These are phyloP conservation scores for human DNA, from an alignment of 2,113 vertebrate species.

Conservation along the genomic window DNA sequence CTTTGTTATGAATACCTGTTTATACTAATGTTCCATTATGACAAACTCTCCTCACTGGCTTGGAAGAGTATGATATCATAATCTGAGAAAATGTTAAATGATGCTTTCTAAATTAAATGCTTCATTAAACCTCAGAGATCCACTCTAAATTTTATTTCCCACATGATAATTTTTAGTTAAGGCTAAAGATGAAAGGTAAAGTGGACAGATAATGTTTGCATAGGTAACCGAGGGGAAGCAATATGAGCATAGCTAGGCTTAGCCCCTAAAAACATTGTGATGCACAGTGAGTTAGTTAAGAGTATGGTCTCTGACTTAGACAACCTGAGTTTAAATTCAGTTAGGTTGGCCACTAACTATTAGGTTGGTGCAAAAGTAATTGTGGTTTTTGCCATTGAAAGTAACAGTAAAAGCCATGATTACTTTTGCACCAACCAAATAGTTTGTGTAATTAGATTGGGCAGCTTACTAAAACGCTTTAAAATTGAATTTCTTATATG, in stretches of 20 bases:
- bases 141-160: constrained; percentile 50
- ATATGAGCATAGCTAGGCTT: not conserved
- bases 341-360: not conserved
- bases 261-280: not conserved
- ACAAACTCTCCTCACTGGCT: not conserved
- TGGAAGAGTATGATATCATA: not conserved
- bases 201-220: not conserved
- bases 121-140: constrained; percentile 52
- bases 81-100: constrained; percentile 37
- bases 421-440: no score
- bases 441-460: not conserved
- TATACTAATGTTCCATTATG: constrained; percentile 35
- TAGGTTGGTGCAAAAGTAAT: no score
- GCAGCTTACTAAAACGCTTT: not conserved
- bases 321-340: not conserved
- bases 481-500: constrained; percentile 9
- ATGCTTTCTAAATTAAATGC: constrained; percentile 60
- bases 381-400: no score
- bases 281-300: not conserved
- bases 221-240: not conserved
- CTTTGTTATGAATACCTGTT: constrained; percentile 38
- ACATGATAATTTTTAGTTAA: constrained; percentile 46
- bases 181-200: constrained; percentile 6
- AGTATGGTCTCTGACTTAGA: not conserved
- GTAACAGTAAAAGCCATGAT: no score